Conservation (phyloP, 2,113 vertebrate species). For the Larimichthys crocea region DNA sequence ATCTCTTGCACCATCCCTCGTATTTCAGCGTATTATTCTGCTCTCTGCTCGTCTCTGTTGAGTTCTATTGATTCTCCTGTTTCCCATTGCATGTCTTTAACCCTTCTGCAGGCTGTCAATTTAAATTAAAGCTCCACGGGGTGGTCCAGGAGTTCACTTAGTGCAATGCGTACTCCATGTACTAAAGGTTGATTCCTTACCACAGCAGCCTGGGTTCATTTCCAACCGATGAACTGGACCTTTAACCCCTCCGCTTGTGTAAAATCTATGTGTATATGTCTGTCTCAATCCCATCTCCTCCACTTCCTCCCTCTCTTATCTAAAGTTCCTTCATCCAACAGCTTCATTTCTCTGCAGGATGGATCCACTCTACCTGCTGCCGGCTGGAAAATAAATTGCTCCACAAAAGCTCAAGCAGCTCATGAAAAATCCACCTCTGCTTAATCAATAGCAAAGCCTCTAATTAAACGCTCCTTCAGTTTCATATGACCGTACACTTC, state of each 20-base stretch:
- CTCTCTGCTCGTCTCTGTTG: constrained; percentile 4
- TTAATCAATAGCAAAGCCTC: constrained; percentile 72
- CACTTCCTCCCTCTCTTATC: constrained; percentile 29
- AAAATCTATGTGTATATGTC: constrained; percentile 21
- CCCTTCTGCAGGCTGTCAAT: constrained; percentile 14
- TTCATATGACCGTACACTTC: constrained; percentile 58
- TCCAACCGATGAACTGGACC: too few relatives aligned
- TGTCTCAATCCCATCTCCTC: constrained; percentile 15
- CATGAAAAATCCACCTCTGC: constrained; percentile 67
- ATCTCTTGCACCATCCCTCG: constrained; percentile 29
- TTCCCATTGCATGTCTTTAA: neutral
- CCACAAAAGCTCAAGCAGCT: constrained; percentile 62
- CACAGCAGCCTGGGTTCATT: too few relatives aligned
- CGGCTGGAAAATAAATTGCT: constrained; percentile 69
- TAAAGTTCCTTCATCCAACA: constrained; percentile 58
- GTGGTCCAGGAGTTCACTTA: too few relatives aligned
- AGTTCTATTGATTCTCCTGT: constrained; percentile 11
- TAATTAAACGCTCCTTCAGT: constrained; percentile 75
- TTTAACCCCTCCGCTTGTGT: too few relatives aligned
- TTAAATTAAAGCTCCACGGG: neutral
- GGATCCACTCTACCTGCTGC: constrained; percentile 56
- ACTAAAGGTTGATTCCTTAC: too few relatives aligned
- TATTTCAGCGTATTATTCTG: constrained; percentile 13
- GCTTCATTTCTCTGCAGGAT: constrained; percentile 63
- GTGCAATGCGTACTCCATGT: too few relatives aligned